Conservation (phyloP, 2,113 vertebrate species). For the Chloebia gouldiae region DNA sequence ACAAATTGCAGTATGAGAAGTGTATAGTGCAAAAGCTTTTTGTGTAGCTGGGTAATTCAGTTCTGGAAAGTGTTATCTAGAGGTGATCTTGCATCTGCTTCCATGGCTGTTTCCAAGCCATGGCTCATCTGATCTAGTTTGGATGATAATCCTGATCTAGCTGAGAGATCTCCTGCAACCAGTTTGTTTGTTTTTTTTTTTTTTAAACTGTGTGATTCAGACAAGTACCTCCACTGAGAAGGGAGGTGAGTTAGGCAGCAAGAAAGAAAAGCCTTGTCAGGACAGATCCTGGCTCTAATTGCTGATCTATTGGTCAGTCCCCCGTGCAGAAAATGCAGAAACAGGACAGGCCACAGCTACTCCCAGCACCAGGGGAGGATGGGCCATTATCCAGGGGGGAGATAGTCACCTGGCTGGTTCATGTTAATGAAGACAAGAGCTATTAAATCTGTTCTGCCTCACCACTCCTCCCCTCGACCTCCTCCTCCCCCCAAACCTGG, state of each 20-base stretch:
- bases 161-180: neutral
- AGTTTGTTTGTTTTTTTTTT: neutral
- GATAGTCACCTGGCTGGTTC: neutral
- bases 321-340: neutral
- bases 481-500: neutral
- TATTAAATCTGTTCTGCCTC: neutral
- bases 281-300: neutral
- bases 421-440: neutral
- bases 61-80: neutral
- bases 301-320: neutral
- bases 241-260: neutral
- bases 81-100: neutral
- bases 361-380: neutral
- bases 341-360: neutral
- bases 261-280: neutral
- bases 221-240: neutral
- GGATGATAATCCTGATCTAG: neutral
- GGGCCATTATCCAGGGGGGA: neutral
- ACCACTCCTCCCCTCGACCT: neutral
- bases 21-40: neutral
- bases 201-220: neutral
- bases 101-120: neutral
- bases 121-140: neutral
- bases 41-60: neutral
- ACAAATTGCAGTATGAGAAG: neutral